Evolutionary conservation across 2,113 vertebrate species (phyloP), one percentile per base, ranked within the genome.

Genomic region (Oryzias celebensis): DNA sequence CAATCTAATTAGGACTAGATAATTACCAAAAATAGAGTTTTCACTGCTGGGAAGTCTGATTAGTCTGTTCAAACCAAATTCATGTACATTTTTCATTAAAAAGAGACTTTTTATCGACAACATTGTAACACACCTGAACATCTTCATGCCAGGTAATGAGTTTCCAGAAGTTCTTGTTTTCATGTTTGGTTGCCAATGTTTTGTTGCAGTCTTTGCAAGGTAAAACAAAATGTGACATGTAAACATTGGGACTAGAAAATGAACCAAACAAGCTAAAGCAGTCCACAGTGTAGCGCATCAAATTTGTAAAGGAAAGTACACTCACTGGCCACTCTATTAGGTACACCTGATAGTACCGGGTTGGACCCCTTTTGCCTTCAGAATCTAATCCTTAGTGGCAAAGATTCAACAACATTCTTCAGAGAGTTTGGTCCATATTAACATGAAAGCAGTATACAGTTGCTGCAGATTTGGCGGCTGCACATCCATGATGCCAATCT

Each of bases 1-100:
- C 81, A 79, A 81, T 90, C 79, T 92, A 92, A 90, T 92, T 92
- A 91, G 83, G 80, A 78, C 71, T 75, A 86, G 86, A 90, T 91
- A 92, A 92, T 93, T 92, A 91, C 81, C 86, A 85, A 92, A 36
- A 89, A 91, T 83, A 91, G 87, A 80, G 85, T 81, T 68, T 80
- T 60, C 36, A 77, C 75, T 85, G 82, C 76, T 66, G 68, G 68
- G 73, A 79, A 72, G 78, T 69, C 75, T 86, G 84, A 89, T 91
- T 89, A 89, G 85, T 83, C 86, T 84, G 78, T 77, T 67, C 73
- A 89, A 91, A 87, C 83, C 83, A 84, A 81, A 88, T 91, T 89
- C 76, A 10, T 74, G 26, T 77, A 83, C 78, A 87, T 86, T 68
- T 91, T 90, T 87, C 76, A 83, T 83, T 80, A 76, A 81, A 85